Evolutionary conservation across 2,888 invertebrate species (phyloP).

Genomic region (Pseudolycoriella hygida): DNA sequence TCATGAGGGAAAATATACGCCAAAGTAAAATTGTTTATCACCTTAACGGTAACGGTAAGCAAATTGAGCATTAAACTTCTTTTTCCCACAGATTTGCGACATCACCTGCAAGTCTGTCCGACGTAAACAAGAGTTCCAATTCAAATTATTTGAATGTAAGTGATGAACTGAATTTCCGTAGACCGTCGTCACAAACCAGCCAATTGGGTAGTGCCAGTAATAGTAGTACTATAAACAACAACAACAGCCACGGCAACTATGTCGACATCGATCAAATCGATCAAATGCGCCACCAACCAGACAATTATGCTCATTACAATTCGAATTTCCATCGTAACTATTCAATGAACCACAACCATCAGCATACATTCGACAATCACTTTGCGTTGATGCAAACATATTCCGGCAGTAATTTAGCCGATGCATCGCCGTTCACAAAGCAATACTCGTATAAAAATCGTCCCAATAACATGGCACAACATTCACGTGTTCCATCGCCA

Average conservation of each 20-base stretch:
- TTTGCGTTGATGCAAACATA: constrained; percentile 8
- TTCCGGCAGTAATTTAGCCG: constrained; percentile 7
- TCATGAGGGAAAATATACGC: constrained; percentile 68
- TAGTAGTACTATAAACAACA: constrained; percentile 7
- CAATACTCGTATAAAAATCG: constrained; percentile 6
- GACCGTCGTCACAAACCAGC: constrained; percentile 14
- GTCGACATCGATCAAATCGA: constrained; percentile 40
- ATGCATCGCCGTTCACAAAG: constrained; percentile 6
- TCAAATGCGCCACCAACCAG: constrained; percentile 29
- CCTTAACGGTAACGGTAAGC: background rate
- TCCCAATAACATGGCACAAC: background rate
- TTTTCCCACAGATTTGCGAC: constrained; percentile 6
- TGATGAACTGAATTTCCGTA: constrained; percentile 11
- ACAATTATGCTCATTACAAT: constrained; percentile 21
- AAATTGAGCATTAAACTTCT: background rate
- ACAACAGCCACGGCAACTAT: constrained; percentile 25
- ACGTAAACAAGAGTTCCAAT: background rate
- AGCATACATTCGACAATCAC: constrained; percentile 20
- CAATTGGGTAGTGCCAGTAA: constrained; percentile 2
- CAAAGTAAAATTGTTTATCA: constrained; percentile 23
- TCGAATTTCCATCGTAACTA: constrained; percentile 27
- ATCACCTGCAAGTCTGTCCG: background rate
- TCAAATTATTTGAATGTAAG: background rate
- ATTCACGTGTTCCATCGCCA: constrained; percentile 17
- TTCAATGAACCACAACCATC: constrained; percentile 24